Conservation (phyloP, 2,888 invertebrate genomes). For the Calameuta filiformis region DNA sequence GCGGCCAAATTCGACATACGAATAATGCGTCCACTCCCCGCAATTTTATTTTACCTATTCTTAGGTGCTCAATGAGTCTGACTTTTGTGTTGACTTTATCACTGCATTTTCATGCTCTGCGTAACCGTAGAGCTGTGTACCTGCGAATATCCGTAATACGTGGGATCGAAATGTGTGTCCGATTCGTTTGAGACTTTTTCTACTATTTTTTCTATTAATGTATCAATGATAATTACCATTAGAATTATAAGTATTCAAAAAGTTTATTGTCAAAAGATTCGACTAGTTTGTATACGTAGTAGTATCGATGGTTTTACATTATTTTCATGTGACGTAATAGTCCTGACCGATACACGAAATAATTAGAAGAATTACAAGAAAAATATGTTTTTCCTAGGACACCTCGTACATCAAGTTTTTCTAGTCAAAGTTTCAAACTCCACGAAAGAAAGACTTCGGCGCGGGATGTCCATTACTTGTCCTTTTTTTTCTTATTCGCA, state of each 20-base stretch:
- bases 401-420: background rate
- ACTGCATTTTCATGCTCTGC: background rate
- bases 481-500: slow-evolving; percentile 13
- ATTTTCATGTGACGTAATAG: background rate
- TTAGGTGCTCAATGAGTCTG: background rate
- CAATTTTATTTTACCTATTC: background rate
- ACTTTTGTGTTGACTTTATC: background rate
- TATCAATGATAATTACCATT: background rate
- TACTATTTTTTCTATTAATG: background rate
- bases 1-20: background rate
- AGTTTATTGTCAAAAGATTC: background rate
- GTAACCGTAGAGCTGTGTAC: too few species aligned
- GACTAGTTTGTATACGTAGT: background rate
- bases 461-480: background rate
- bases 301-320: background rate
- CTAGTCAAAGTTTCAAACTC: background rate
- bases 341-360: background rate
- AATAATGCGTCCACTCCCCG: background rate
- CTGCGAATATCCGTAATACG: background rate
- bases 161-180: background rate
- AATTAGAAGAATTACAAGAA: background rate
- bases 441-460: background rate
- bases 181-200: background rate
- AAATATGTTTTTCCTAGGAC: background rate
- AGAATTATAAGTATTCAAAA: background rate